Conservation (phyloP, 2,888 invertebrate genomes). For the Perizoma flavofasciatum region DNA sequence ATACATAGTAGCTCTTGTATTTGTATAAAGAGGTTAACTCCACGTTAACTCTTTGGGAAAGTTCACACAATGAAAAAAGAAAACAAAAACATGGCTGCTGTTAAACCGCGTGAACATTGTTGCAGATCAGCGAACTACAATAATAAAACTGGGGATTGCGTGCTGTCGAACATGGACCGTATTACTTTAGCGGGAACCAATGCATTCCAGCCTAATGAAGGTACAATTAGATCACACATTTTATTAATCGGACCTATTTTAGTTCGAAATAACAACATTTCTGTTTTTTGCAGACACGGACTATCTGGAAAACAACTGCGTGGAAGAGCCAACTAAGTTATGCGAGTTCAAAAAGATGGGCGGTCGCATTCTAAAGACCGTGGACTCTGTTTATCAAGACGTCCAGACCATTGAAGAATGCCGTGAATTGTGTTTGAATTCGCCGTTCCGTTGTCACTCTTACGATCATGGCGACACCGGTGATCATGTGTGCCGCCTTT, state of each 20-base stretch:
- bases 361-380: constrained; percentile 95
- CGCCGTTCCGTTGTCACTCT: constrained; percentile 95
- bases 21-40: constrained; percentile 41
- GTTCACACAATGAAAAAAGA: constrained; percentile 68
- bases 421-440: constrained; percentile 93
- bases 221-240: constrained; percentile 54
- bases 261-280: constrained; percentile 22
- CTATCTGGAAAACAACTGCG: constrained; percentile 96
- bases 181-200: constrained; percentile 93
- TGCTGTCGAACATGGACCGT: constrained; percentile 95
- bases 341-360: constrained; percentile 96
- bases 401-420: constrained; percentile 94
- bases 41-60: constrained; percentile 66
- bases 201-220: constrained; percentile 88
- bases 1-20: constrained; percentile 43
- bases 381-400: constrained; percentile 96
- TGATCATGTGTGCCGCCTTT: constrained; percentile 95
- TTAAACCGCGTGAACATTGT: constrained; percentile 68
- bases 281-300: constrained; percentile 81
- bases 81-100: constrained; percentile 56
- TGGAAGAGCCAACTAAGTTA: constrained; percentile 96
- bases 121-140: constrained; percentile 95
- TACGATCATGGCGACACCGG: constrained; percentile 97
- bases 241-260: constrained; percentile 29
- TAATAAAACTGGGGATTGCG: constrained; percentile 93